Evolutionary conservation across 2,113 vertebrate species (phyloP).

Genomic region (Boulengeromyrus knoepffleri): DNA sequence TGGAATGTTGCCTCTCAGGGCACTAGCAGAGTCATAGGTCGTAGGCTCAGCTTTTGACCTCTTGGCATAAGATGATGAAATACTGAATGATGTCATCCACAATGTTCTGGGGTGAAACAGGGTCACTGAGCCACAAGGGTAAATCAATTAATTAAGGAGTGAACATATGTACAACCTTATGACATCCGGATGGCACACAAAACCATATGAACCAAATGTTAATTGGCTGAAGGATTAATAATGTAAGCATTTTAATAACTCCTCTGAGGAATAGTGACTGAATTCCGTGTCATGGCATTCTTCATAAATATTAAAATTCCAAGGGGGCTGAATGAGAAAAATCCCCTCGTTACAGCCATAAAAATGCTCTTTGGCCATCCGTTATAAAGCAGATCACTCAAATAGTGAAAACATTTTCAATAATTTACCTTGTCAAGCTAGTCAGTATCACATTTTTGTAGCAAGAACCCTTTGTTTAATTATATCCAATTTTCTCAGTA

Average conservation of each 20-base stretch:
- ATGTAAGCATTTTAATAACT: neutral
- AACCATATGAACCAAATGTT: neutral
- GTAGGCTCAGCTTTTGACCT: neutral
- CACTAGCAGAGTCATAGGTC: neutral
- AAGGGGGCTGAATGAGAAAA: neutral
- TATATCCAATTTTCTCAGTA: neutral
- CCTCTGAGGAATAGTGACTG: neutral
- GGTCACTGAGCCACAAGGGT: neutral
- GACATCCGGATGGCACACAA: neutral
- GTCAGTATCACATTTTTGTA: neutral
- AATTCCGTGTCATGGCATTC: neutral
- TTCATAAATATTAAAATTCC: neutral
- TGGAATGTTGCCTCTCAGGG: neutral
- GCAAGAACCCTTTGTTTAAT: neutral
- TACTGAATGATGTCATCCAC: slow-evolving; percentile 13
- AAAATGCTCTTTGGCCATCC: neutral
- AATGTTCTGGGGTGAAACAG: neutral
- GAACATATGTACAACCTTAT: neutral
- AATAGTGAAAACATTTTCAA: neutral
- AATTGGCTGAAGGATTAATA: neutral
- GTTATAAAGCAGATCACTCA: neutral
- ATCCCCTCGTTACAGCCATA: neutral
- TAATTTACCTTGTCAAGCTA: neutral
- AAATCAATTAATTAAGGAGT: neutral
- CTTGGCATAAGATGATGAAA: neutral